Evolutionary conservation across 2,888 invertebrate species (phyloP), one percentile per base, ranked within the genome.

Genomic region (Machimus rusticus): DNA sequence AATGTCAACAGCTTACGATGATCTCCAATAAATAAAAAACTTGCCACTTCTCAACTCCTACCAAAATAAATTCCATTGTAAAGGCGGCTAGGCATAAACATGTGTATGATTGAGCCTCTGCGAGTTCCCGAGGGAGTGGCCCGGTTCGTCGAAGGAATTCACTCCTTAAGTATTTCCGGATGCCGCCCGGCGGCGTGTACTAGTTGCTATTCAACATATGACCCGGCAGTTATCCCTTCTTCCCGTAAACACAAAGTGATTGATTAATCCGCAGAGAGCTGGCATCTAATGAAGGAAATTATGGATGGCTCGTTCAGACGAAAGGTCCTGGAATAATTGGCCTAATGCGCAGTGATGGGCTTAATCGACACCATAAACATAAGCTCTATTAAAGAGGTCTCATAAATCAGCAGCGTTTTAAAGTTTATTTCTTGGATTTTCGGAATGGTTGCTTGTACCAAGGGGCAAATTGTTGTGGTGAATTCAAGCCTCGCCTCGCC

Each of bases 341-440:
- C 57, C 34, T 82, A 82, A 82, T 82, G 57, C 57, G 34, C 55
- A 82, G n/a, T 82, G 66, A 82, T 82, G 82, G 57, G 82, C 57
- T 57, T 82, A 82, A 82, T 82, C 82, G 82, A 82, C 57, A 82
- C n/a, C 34, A 34, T 82, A 57, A 82, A 66, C 66, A 57, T 51
- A 66, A 66, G 66, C 79, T 79, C 39, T 79, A 46, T 79, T 79
- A 79, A 46, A 66, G 51, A 28, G 39, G 51, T 23, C 79, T 31
- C 79, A 79, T 79, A 79, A 79, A 79, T 79, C 79, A 79, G 79
- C n/a, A 79, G 16, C 79, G 51, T 79, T 79, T 79, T 51, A 55
- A 79, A 79, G 79, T 79, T 79, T 39, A 78, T 78, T 43, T 43
- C 79, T 79, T 46, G 51, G 51, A 79, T 79, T 28, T 79, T 79